Evolutionary conservation across 2,797 vertebrate species (phyloP).

Genomic region (Macropodus opercularis): DNA sequence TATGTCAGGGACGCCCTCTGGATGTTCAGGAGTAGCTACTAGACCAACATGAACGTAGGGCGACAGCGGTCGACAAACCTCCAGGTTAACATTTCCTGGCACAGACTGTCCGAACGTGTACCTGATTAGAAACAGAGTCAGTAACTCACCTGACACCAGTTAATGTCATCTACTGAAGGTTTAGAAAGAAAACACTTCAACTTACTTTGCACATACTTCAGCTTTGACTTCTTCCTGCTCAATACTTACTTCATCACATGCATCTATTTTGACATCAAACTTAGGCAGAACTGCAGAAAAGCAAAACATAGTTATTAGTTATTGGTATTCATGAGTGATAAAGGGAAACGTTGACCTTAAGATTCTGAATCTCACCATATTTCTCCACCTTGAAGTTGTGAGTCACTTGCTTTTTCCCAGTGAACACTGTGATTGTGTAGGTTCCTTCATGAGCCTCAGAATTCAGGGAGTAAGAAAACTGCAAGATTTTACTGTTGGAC

Average conservation of each 20-base stretch:
- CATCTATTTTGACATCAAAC: slow-evolving; percentile 56
- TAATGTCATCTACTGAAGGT: too few relatives aligned
- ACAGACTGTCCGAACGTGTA: slow-evolving; percentile 73
- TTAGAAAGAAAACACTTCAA: background rate
- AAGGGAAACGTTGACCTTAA: too few relatives aligned
- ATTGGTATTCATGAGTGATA: too few relatives aligned
- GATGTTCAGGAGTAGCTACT: fast-evolving
- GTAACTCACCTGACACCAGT: too few relatives aligned
- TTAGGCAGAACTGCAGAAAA: slow-evolving; percentile 76
- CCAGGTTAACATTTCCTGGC: slow-evolving; percentile 42
- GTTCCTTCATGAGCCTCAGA: too few relatives aligned
- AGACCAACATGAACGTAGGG: fast-evolving
- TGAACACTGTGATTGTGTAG: slow-evolving; percentile 59
- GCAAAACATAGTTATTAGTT: too few relatives aligned
- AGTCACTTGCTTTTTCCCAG: fast-evolving
- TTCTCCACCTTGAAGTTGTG: slow-evolving; percentile 79
- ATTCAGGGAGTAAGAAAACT: too few relatives aligned
- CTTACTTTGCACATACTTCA: slow-evolving; percentile 69
- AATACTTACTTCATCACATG: slow-evolving; percentile 29
- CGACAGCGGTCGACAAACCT: slow-evolving; percentile 32
- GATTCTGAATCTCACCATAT: slow-evolving; percentile 74
- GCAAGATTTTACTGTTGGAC: too few relatives aligned
- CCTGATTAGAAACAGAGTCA: slow-evolving; percentile 32
- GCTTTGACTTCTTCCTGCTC: slow-evolving; percentile 35
- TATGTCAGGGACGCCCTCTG: background rate